A percentile compares a stretch with the other conserved stretches of the same genome.
phyloP scores from a whole-genome alignment of 2,888 invertebrate species.

The Drosophila borborema region DNA sequence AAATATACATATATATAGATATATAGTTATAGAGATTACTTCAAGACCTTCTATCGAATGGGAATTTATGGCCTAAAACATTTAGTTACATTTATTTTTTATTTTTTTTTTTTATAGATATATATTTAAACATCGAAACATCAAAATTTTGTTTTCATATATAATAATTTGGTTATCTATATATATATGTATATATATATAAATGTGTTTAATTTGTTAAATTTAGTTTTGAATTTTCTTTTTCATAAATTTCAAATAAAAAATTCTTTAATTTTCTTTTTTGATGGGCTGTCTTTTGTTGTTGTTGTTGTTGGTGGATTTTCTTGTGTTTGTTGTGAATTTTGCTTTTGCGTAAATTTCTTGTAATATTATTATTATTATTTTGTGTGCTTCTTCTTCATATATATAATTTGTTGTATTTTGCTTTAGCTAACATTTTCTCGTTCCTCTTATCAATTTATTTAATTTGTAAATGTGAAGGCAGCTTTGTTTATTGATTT shows the following conservation, averaged over 20 bases:
- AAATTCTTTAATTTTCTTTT: slow-evolving; percentile 8
- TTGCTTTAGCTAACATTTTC: slow-evolving; percentile 61
- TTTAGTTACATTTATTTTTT: slow-evolving; percentile 41
- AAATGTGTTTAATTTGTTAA: slow-evolving; percentile 14
- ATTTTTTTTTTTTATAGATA: not conserved
- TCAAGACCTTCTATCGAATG: slow-evolving; percentile 31
- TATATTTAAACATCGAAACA: slow-evolving; percentile 69
- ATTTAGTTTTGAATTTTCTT: slow-evolving; percentile 14
- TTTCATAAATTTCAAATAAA: slow-evolving; percentile 14
- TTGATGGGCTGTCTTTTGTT: slow-evolving; percentile 23
- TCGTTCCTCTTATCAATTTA: slow-evolving; percentile 69
- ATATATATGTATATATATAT: slow-evolving; percentile 20
- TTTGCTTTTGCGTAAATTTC: slow-evolving; percentile 48
- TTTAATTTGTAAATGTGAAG: slow-evolving; percentile 83
- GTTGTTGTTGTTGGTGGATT: slow-evolving; percentile 20
- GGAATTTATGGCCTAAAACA: slow-evolving; percentile 60
- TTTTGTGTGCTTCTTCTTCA: slow-evolving; percentile 76
- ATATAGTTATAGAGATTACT: slow-evolving; percentile 69
- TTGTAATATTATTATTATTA: slow-evolving; percentile 54
- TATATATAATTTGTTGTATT: not conserved
- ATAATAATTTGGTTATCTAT: slow-evolving; percentile 25
- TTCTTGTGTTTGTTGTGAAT: slow-evolving; percentile 40
- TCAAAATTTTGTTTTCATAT: slow-evolving; percentile 53
- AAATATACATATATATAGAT: slow-evolving; percentile 65
- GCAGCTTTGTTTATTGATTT: slow-evolving; percentile 85